Percentiles rank a stretch among this genome's conserved stretches.
phyloP scores from a whole-genome alignment of 1,140 invertebrate species.

The Drosophila yakuba region DNA sequence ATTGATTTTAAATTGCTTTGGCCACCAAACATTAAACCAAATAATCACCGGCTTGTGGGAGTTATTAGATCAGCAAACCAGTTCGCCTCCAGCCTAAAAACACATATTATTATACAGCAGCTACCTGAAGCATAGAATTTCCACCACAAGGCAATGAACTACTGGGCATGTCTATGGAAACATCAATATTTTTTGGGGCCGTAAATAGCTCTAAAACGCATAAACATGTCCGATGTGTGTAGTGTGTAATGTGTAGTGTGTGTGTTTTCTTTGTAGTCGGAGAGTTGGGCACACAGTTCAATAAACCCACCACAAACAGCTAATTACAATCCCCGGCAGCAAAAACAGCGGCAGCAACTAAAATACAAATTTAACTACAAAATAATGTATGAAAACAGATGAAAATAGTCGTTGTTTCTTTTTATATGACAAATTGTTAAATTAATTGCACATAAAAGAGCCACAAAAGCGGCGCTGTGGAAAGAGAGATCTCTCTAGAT shows the following conservation, averaged over 20 bases:
- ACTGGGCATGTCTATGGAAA: conserved; percentile 31
- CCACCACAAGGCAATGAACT: conserved; percentile 32
- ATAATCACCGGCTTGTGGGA: conserved; percentile 31
- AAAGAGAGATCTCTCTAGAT: conserved; percentile 12
- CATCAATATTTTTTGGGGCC: conserved; percentile 49
- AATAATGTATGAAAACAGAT: conserved; percentile 30
- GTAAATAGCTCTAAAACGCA: conserved; percentile 65
- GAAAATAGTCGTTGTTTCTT: conserved; percentile 41
- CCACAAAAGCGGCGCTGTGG: background rate
- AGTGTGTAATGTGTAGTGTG: too few species aligned
- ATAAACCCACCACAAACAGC: conserved; percentile 57
- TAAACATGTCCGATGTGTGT: conserved; percentile 46
- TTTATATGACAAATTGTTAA: conserved; percentile 51
- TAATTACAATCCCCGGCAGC: conserved; percentile 31
- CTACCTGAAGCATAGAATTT: conserved; percentile 33
- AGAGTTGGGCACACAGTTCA: conserved; percentile 54
- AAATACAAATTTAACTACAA: conserved; percentile 58
- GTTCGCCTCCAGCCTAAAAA: conserved; percentile 2
- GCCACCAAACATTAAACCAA: conserved; percentile 15
- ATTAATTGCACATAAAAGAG: conserved; percentile 67
- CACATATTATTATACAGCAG: background rate
- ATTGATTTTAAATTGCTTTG: conserved; percentile 15
- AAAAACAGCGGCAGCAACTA: conserved; percentile 19
- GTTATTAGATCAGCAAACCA: conserved; percentile 40
- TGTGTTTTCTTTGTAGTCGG: conserved; percentile 17